A percentile compares a stretch with the other conserved stretches of the same genome.
These are phyloP conservation scores for Bolborhynchus lineola DNA, from an alignment of 2,113 vertebrate species.

Conservation along the genomic window DNA sequence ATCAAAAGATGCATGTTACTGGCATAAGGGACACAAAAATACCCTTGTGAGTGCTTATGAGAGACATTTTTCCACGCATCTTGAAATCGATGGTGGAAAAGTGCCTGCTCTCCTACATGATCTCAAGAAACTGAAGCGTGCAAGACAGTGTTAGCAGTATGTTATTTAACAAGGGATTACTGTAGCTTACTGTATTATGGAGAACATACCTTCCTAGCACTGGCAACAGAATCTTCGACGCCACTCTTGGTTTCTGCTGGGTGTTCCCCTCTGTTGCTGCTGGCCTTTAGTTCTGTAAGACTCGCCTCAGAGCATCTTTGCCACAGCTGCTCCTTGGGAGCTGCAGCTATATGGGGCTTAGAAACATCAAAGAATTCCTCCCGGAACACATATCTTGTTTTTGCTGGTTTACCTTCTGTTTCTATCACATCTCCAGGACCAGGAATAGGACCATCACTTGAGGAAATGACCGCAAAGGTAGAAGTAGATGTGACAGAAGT, in stretches of 20 bases:
- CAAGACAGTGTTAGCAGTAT: background rate
- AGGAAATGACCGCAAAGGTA: background rate
- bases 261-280: background rate
- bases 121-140: background rate
- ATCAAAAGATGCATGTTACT: background rate
- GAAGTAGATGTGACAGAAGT: background rate
- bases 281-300: background rate
- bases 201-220: slow-evolving; percentile 68
- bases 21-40: background rate
- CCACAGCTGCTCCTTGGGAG: background rate
- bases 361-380: slow-evolving; percentile 70
- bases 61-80: background rate
- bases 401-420: background rate
- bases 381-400: slow-evolving; percentile 55
- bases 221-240: background rate
- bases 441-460: background rate
- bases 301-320: background rate
- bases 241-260: background rate
- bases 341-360: slow-evolving; percentile 63
- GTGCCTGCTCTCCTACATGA: background rate
- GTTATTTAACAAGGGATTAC: background rate
- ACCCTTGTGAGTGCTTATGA: background rate
- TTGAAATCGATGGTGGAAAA: background rate
- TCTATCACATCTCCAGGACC: background rate
- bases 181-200: background rate